phyloP scores from a whole-genome alignment of 1,140 invertebrate genomes.

The Drosophila melanica region DNA sequence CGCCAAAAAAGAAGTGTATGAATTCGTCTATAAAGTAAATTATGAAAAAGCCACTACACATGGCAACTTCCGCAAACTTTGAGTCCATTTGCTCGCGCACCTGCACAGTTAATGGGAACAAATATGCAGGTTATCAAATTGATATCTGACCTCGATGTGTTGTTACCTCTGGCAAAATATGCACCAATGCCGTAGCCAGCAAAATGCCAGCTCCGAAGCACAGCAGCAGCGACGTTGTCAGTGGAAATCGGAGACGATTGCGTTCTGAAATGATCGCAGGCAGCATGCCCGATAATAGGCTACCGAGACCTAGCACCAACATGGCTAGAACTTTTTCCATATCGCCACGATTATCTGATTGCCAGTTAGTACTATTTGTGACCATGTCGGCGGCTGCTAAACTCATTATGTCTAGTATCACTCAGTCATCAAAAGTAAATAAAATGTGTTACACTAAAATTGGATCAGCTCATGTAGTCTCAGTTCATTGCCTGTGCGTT shows the following conservation, averaged over 20 bases:
- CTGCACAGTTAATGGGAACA: constrained; percentile 35
- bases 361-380: constrained; percentile 26
- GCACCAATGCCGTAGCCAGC: constrained; percentile 91
- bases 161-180: constrained; percentile 93
- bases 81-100: constrained; percentile 84
- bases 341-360: constrained; percentile 52
- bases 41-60: constrained; percentile 91
- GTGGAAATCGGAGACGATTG: constrained; percentile 85
- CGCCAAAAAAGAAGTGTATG: constrained; percentile 87
- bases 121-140: constrained; percentile 5
- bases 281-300: constrained; percentile 88
- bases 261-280: constrained; percentile 86
- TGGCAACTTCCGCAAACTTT: constrained; percentile 88
- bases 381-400: constrained; percentile 19
- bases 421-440: constrained; percentile 47
- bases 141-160: background rate
- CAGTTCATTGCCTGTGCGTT: constrained; percentile 50
- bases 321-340: constrained; percentile 89
- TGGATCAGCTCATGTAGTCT: constrained; percentile 6
- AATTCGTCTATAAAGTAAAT: constrained; percentile 92
- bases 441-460: constrained; percentile 29
- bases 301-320: constrained; percentile 87
- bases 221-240: constrained; percentile 87
- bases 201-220: constrained; percentile 94
- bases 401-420: constrained; percentile 41